Conservation (phyloP, 2,888 invertebrate genomes). For the Aelia acuminata region DNA sequence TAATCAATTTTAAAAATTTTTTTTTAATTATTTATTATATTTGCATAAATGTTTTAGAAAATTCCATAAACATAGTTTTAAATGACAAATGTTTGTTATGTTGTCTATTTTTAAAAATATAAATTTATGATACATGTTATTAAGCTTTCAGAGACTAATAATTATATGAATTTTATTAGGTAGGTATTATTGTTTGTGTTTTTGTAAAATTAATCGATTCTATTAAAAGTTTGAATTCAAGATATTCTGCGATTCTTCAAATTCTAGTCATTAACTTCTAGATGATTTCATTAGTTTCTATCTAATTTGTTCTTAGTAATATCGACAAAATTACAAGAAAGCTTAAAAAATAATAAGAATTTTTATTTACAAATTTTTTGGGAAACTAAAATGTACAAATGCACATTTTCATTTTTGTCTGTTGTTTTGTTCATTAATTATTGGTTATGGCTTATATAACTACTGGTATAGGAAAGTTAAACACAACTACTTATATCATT, state of each 20-base stretch:
- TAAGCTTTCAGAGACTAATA: slow-evolving; percentile 25
- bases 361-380: background rate
- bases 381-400: too few species aligned
- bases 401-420: too few species aligned
- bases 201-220: background rate
- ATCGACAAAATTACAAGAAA: background rate
- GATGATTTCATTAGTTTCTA: background rate
- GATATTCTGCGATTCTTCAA: background rate
- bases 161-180: background rate
- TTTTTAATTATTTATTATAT: background rate
- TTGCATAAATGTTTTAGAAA: slow-evolving; percentile 37
- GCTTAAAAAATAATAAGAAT: background rate
- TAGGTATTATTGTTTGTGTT: background rate
- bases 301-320: background rate
- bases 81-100: slow-evolving; percentile 11
- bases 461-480: background rate
- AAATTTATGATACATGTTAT: background rate
- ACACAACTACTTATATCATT: background rate
- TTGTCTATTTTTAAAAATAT: slow-evolving; percentile 39
- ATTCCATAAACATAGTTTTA: background rate
- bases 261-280: background rate
- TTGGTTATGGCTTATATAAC: background rate
- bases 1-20: background rate
- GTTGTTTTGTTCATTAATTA: background rate
- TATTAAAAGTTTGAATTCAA: background rate